Conservation (phyloP, 2,888 invertebrate species). For the Ophion slaviceki region DNA sequence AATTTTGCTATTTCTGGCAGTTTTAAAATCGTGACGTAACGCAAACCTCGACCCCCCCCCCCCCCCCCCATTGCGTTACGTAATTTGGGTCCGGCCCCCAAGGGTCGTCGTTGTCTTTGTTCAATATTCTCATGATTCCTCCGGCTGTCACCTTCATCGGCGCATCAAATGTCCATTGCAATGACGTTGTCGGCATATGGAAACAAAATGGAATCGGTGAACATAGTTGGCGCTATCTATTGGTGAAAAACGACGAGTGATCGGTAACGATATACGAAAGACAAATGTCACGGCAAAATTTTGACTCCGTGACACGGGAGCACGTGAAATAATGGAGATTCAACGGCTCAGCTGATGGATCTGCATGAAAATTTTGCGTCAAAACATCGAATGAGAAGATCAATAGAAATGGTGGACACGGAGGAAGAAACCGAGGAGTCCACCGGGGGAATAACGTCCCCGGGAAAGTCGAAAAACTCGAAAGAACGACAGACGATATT, state of each 20-base stretch:
- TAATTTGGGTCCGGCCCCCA: too few relatives aligned
- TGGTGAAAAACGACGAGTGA: conserved; percentile 20
- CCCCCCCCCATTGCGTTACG: too few relatives aligned
- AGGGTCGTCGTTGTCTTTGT: too few relatives aligned
- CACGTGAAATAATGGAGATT: conserved; percentile 1
- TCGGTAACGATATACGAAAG: neutral
- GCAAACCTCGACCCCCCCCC: too few relatives aligned
- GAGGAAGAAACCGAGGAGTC: neutral
- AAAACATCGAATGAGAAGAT: neutral
- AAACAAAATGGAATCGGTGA: conserved; percentile 18
- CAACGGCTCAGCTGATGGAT: conserved; percentile 14
- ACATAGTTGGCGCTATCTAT: conserved; percentile 12
- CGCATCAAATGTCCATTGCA: neutral
- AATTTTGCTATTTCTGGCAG: too few relatives aligned
- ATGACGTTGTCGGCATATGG: conserved; percentile 36
- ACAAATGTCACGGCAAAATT: conserved; percentile 47
- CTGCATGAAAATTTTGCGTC: neutral
- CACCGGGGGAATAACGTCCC: conserved; percentile 14
- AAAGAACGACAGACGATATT: conserved; percentile 35
- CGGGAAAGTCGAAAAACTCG: conserved; percentile 40
- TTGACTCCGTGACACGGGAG: conserved; percentile 19
- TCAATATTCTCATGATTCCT: too few relatives aligned
- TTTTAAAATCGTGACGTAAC: too few relatives aligned
- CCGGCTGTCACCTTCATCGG: too few relatives aligned
- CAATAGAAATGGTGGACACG: conserved; percentile 48